Evolutionary conservation across 2,888 invertebrate species (phyloP).

Genomic region (Ceramica pisi): DNA sequence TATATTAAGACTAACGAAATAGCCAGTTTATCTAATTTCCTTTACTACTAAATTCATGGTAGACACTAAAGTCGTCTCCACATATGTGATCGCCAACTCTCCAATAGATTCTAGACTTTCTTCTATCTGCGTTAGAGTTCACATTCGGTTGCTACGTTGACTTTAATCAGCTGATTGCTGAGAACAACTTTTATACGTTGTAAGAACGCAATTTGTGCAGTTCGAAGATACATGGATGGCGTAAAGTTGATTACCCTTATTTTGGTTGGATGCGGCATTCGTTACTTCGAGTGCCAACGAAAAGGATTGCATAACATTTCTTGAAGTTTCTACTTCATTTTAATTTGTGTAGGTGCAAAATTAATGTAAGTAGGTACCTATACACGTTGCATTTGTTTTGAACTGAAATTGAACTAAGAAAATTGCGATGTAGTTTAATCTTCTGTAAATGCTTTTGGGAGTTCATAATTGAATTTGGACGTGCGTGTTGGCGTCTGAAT

Average conservation of each 20-base stretch:
- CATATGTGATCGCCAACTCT: conserved; percentile 40
- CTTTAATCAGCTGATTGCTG: conserved; percentile 70
- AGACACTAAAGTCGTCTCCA: conserved; percentile 64
- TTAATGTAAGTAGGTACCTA: conserved; percentile 16
- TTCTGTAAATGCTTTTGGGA: conserved; percentile 33
- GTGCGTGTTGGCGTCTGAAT: conserved; percentile 30
- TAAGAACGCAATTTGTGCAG: conserved; percentile 81
- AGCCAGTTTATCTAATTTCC: conserved; percentile 64
- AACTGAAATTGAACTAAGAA: conserved; percentile 45
- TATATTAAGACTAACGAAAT: conserved; percentile 61
- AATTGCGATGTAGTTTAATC: conserved; percentile 45
- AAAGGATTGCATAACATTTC: conserved; percentile 33
- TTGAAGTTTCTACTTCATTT: conserved; percentile 24
- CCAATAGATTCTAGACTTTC: conserved; percentile 49
- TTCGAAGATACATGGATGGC: conserved; percentile 69
- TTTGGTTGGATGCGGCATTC: conserved; percentile 61
- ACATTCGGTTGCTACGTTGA: conserved; percentile 36
- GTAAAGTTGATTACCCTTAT: conserved; percentile 66
- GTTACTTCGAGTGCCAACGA: conserved; percentile 35
- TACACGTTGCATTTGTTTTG: conserved; percentile 31
- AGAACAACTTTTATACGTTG: conserved; percentile 81
- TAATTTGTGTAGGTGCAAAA: conserved; percentile 27
- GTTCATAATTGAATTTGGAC: conserved; percentile 41
- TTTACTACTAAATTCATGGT: conserved; percentile 64
- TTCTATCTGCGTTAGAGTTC: conserved; percentile 22